A percentile compares a stretch with the other conserved stretches of the same genome.
Conservation (phyloP, 2,113 vertebrate genomes). For the Calyptommatus sinebrachiatus region DNA sequence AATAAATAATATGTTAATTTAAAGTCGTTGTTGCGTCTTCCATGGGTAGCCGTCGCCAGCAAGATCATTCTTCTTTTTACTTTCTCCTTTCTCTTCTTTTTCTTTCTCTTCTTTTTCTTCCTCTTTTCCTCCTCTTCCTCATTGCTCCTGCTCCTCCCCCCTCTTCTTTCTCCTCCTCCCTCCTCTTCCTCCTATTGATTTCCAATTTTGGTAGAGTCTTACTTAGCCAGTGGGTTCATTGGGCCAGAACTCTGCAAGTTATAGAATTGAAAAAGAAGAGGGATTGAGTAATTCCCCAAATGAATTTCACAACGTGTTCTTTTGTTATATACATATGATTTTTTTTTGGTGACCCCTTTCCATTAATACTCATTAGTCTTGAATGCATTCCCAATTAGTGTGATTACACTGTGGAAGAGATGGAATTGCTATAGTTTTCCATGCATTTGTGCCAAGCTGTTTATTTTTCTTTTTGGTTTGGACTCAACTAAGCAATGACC, state of each 20-base stretch:
- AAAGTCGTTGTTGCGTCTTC: no score
- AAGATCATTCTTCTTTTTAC: no score
- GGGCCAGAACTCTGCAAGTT: no score
- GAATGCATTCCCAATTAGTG: conserved; percentile 11
- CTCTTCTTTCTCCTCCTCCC: no score
- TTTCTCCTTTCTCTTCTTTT: no score
- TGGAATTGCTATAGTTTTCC: neutral
- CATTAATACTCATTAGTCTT: conserved; percentile 14
- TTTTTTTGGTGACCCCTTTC: neutral
- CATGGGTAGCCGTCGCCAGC: no score
- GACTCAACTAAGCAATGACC: neutral
- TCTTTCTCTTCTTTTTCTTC: neutral
- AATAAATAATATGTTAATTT: no score
- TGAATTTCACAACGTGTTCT: no score
- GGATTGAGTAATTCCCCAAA: no score
- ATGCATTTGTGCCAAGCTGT: neutral
- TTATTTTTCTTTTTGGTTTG: neutral
- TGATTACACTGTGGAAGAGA: neutral
- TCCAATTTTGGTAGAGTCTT: no score
- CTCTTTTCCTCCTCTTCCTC: neutral
- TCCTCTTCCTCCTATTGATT: neutral
- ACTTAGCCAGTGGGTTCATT: no score
- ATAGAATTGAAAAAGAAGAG: no score
- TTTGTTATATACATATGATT: neutral
- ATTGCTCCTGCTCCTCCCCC: neutral